Evolutionary conservation across 2,888 invertebrate species (phyloP).

Genomic region (Epinotia demarniana): DNA sequence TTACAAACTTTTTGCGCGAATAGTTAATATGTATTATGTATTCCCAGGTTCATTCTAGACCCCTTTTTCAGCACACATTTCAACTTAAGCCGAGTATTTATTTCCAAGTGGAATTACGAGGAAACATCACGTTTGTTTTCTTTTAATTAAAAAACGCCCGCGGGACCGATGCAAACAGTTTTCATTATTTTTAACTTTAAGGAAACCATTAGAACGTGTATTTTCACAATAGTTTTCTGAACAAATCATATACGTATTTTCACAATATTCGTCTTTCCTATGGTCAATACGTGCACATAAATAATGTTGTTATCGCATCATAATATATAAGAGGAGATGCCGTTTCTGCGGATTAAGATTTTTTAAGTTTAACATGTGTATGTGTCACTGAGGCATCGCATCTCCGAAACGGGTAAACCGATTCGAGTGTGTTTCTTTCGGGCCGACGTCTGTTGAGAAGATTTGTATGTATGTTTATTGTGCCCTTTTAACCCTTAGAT

Average conservation of each 20-base stretch:
- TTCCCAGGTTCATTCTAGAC: background rate
- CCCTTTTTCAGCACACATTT: background rate
- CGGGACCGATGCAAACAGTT: conserved; percentile 33
- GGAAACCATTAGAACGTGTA: conserved; percentile 9
- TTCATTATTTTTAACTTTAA: conserved; percentile 26
- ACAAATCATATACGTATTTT: background rate
- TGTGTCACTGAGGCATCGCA: too few relatives aligned
- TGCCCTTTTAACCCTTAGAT: too few relatives aligned
- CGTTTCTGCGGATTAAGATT: too few relatives aligned
- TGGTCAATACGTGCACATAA: too few relatives aligned
- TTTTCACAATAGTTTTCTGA: background rate
- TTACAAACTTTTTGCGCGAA: background rate
- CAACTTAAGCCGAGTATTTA: conserved; percentile 8
- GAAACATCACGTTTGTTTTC: conserved; percentile 31
- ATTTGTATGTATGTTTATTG: too few relatives aligned
- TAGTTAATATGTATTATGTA: too few relatives aligned
- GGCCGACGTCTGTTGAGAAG: too few relatives aligned
- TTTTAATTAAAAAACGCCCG: conserved; percentile 39
- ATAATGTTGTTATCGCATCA: too few relatives aligned
- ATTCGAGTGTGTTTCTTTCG: too few relatives aligned
- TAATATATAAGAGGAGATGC: too few relatives aligned
- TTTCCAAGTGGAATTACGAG: conserved; percentile 18
- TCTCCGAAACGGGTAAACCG: too few relatives aligned
- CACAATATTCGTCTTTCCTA: background rate
- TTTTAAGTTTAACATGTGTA: too few relatives aligned